Conservation (phyloP, 2,113 vertebrate genomes). For the Cebidichthys violaceus region DNA sequence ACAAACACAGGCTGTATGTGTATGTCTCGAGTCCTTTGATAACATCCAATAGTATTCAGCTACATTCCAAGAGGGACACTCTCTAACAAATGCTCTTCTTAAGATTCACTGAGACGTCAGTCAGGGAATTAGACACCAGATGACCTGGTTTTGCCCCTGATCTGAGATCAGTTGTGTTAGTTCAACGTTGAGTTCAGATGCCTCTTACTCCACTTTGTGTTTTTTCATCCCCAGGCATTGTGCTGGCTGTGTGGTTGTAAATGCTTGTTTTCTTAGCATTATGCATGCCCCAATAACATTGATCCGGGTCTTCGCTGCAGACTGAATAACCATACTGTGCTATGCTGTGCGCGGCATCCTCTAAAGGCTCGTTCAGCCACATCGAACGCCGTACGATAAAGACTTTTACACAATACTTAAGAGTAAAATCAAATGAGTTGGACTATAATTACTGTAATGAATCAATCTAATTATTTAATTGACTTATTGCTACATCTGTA, state of each 20-base stretch:
- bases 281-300: conserved; percentile 71
- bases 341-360: background rate
- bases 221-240: conserved; percentile 26
- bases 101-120: conserved; percentile 39
- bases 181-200: conserved; percentile 38
- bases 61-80: background rate
- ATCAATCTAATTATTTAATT: background rate
- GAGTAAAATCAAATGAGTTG: background rate
- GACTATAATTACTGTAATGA: background rate
- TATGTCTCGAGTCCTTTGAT: background rate
- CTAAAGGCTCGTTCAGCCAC: background rate
- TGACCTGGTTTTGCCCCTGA: conserved; percentile 68
- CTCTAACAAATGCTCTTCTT: conserved; percentile 5
- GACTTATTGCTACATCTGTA: background rate
- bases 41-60: background rate
- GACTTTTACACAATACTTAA: background rate
- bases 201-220: conserved; percentile 21
- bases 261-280: conserved; percentile 76
- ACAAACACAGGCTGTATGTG: too few relatives aligned
- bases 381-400: background rate
- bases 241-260: conserved; percentile 42
- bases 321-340: conserved; percentile 5
- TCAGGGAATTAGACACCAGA: conserved; percentile 53
- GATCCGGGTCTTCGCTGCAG: conserved; percentile 18
- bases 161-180: conserved; percentile 31